phyloP scores from a whole-genome alignment of 2,888 invertebrate species.

The Drosophila lacicola region DNA sequence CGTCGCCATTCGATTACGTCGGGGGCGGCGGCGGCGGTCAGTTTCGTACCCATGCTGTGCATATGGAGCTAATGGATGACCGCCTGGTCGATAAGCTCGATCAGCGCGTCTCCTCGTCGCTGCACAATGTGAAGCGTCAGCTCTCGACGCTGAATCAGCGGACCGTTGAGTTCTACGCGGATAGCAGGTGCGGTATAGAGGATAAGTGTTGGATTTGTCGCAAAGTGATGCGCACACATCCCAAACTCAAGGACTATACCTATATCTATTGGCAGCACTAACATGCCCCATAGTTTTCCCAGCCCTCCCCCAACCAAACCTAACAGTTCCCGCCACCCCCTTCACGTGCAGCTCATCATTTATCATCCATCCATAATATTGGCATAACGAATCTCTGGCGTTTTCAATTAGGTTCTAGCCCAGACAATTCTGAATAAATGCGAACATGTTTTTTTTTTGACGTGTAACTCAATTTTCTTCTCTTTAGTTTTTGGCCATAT shows the following conservation, averaged over 20 bases:
- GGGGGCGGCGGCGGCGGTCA: constrained; percentile 61
- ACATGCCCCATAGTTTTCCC: constrained; percentile 2
- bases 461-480: constrained; percentile 37
- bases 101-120: constrained; percentile 84
- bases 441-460: constrained; percentile 52
- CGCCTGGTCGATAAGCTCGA: constrained; percentile 84
- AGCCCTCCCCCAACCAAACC: too few relatives aligned
- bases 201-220: constrained; percentile 85
- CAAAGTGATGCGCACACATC: constrained; percentile 83
- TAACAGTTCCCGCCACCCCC: too few relatives aligned
- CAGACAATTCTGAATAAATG: constrained; percentile 68
- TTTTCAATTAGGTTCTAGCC: constrained; percentile 27
- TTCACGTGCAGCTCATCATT: constrained; percentile 8
- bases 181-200: constrained; percentile 84
- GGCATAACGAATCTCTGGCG: constrained; percentile 12
- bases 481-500: constrained; percentile 1
- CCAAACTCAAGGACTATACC: constrained; percentile 82
- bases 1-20: constrained; percentile 62
- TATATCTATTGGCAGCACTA: constrained; percentile 77
- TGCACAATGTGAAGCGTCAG: constrained; percentile 84
- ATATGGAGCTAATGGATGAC: constrained; percentile 84
- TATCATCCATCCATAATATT: constrained; percentile 10
- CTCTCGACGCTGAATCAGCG: constrained; percentile 83
- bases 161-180: constrained; percentile 84
- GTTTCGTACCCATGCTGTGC: constrained; percentile 76